Base-by-base conservation (phyloP, 2,888 invertebrate genomes). In the Salpingus planirostris region DNA sequence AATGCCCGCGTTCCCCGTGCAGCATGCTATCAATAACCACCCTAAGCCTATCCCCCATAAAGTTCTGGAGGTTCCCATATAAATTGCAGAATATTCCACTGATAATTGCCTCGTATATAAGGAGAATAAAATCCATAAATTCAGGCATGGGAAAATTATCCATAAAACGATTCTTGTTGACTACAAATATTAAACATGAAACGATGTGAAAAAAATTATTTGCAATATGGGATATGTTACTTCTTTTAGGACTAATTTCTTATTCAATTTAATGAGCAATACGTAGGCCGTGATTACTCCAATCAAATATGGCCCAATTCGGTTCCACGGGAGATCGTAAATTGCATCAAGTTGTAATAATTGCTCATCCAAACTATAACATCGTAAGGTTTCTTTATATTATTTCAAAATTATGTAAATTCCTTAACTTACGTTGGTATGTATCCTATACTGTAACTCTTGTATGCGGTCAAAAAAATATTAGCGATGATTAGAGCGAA, bases 1-100 rank as follows among this genome's bases (percentile, higher is more conserved):
- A 3, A 65, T 46, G 18, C 39, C 65, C 38, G 62, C 71, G 30
- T 74, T 64, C 2, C 70, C 69, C 1, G 70, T 70, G 14, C 64
- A 64, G 45, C 74, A 74, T 24, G 73, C 73, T 8, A 72, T 55
- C 14, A 73, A 56, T 42, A 74, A 52, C 75, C 76, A 76, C 21
- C 69, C 68, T 3, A 75, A 50, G 3, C 72, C 68, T 12, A 71
- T 34, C 2, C 69, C 71, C 68, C 75, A 75, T 11, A 65, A 53
- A 1, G 71, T 61, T 24, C 74, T 65, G 2, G 71, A 67, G 3
- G 71, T 34, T 0, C 68, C 68, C 22, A 69, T 66, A 33, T 75
- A 65, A 6, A 71, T 39, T 0, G 71, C 67, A 3, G 71, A 63
- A 22, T 62, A 43, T 5, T 68, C 33, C 0, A 68, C 54, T 0